Evolutionary conservation across 2,113 vertebrate species (phyloP), one percentile per base, ranked within the genome.

Genomic region (Eubucco bourcierii): DNA sequence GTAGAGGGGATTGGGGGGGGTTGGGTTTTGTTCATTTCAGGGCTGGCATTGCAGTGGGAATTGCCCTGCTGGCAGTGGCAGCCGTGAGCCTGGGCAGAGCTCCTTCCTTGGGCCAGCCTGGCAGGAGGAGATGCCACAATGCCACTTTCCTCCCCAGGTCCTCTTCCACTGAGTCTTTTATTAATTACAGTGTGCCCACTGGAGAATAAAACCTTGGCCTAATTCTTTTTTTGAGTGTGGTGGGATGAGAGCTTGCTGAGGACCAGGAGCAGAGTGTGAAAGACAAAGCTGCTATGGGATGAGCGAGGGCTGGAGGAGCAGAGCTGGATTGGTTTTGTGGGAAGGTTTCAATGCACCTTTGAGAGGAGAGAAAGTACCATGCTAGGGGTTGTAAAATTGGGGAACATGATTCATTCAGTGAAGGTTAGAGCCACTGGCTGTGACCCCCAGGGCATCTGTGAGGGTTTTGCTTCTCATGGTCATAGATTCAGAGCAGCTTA

Each of bases 151-250:
- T 90, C 74, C 94, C 84, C 41, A 4, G 21, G 10, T 73, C 17
- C 19, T 50, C 74, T 65, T 12, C 94, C 33, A 80, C 94, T 81
- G 84, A 93, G 93, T 79, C 86, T 83, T 91, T 95, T 73, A 91
- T 95, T 93, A 97, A 97, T 96, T 93, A 95, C 95, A 90, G 94
- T 84, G 37, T 78, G 87, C 87, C 95, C 84, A 27, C 67, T 71
- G 95, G 76, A 94, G 90, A 86, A 59, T 33, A 56, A 81, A 96
- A 85, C 78, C 80, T 84, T 86, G 94, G 71, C 71, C 88, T 88
- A 3, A 25, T 88, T 71, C 41, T 21, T 47, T 47, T 13, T 65
- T 53, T 14, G 29, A 12, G 61, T 20, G 52, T 39, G 41, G 6
- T 5, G 46, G 28, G 58, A 41, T 5, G 46, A 27, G 58, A 41